These are phyloP conservation scores for Caenorhabditis sp. DNA, from an alignment of 2,888 invertebrate species.

Conservation along the genomic window DNA sequence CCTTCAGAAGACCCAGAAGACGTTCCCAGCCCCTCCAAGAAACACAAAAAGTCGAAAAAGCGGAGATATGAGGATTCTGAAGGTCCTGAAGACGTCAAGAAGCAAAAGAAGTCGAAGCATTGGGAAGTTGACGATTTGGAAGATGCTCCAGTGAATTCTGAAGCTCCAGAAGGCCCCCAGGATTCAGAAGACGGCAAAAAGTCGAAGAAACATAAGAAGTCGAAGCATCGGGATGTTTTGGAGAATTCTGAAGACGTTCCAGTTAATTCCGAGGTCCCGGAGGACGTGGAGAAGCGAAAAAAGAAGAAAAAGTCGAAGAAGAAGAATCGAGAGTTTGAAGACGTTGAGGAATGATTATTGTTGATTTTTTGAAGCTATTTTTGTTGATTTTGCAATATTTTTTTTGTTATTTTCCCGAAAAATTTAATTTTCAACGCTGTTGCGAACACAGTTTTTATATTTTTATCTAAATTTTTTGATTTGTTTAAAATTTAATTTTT, in stretches of 20 bases:
- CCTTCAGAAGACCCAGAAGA: not conserved
- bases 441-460: too few relatives aligned
- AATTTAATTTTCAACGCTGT: too few relatives aligned
- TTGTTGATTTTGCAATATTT: too few relatives aligned
- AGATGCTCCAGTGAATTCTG: slow-evolving; percentile 2
- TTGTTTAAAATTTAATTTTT: too few relatives aligned
- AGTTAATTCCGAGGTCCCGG: not conserved
- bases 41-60: not conserved
- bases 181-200: not conserved
- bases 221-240: not conserved
- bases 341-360: not conserved
- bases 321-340: not conserved
- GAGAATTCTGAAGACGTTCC: slow-evolving; percentile 13
- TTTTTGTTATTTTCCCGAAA: too few relatives aligned
- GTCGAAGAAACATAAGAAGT: slow-evolving; percentile 6
- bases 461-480: too few relatives aligned
- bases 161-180: not conserved
- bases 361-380: not conserved
- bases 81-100: not conserved
- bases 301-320: slow-evolving; percentile 12
- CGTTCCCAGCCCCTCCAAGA: not conserved
- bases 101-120: not conserved
- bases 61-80: not conserved
- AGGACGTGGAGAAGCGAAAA: not conserved
- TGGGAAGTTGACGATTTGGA: not conserved